phyloP scores from a whole-genome alignment of 2,797 vertebrate genomes.

The Cossypha dichroa region DNA sequence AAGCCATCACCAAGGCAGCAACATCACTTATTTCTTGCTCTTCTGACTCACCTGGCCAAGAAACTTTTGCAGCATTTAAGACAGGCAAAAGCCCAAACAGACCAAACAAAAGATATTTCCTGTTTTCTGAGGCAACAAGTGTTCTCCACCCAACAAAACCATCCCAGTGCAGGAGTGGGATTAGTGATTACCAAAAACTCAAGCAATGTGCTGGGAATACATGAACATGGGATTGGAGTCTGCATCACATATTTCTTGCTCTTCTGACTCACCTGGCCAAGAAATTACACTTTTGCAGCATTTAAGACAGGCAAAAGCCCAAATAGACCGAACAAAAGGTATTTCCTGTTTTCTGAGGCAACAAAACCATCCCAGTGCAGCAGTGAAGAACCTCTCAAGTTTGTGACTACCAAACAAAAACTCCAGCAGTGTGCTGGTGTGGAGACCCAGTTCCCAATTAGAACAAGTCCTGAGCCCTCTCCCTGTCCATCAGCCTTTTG shows the following conservation, averaged over 20 bases:
- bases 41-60: background rate
- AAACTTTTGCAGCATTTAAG: background rate
- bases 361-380: background rate
- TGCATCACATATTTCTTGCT: background rate
- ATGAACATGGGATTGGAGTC: too few species aligned
- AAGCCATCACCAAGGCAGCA: background rate
- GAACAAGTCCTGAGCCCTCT: too few species aligned
- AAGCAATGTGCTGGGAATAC: too few species aligned
- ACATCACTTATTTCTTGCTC: background rate
- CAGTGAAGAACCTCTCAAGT: rapidly evolving
- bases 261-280: background rate
- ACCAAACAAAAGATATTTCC: background rate
- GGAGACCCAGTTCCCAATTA: too few species aligned
- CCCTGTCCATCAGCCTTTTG: too few species aligned
- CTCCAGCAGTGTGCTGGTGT: rapidly evolving
- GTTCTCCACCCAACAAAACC: background rate
- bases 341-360: background rate
- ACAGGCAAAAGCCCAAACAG: background rate
- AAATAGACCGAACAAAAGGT: background rate
- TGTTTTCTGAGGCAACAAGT: background rate
- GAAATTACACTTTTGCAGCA: background rate
- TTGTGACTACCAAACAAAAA: background rate
- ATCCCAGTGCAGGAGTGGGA: rapidly evolving
- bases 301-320: background rate
- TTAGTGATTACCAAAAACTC: too few species aligned